Percentiles rank a stretch among this genome's conserved stretches.
Conservation (phyloP, 1,140 invertebrate species). For the Bombus soroeensis region DNA sequence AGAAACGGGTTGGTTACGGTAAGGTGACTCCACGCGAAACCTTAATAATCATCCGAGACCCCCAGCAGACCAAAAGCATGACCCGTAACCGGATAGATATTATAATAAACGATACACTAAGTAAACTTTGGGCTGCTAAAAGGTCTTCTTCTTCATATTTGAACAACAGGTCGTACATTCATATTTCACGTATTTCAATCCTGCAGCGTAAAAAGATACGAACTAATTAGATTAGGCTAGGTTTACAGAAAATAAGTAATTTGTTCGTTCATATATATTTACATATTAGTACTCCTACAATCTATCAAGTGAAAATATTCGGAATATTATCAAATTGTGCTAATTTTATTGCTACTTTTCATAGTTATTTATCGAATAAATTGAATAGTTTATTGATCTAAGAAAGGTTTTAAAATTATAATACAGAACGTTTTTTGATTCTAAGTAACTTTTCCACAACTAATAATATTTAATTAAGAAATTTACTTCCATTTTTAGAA, state of each 20-base stretch:
- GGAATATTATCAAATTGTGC: neutral
- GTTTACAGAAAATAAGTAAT: neutral
- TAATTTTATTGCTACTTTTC: no score
- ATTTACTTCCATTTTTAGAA: no score
- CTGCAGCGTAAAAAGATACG: neutral
- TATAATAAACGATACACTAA: conserved; percentile 62
- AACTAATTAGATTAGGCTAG: conserved; percentile 14
- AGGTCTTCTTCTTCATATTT: conserved; percentile 50
- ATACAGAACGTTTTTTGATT: no score
- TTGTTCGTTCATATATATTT: neutral
- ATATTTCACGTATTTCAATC: neutral
- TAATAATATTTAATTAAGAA: no score
- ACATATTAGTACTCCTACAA: neutral
- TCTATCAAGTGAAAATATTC: neutral
- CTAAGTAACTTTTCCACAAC: no score
- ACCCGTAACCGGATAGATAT: conserved; percentile 69
- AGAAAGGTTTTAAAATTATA: no score
- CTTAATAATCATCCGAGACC: conserved; percentile 62
- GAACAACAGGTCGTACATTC: neutral
- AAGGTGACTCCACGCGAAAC: conserved; percentile 64
- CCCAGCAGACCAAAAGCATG: conserved; percentile 61
- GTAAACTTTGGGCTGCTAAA: conserved; percentile 45
- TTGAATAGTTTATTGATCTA: no score
- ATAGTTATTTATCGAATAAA: no score
- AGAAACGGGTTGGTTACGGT: conserved; percentile 34